Evolutionary conservation across 2,888 invertebrate genomes (phyloP).

Genomic region (Diloba caeruleocephala): DNA sequence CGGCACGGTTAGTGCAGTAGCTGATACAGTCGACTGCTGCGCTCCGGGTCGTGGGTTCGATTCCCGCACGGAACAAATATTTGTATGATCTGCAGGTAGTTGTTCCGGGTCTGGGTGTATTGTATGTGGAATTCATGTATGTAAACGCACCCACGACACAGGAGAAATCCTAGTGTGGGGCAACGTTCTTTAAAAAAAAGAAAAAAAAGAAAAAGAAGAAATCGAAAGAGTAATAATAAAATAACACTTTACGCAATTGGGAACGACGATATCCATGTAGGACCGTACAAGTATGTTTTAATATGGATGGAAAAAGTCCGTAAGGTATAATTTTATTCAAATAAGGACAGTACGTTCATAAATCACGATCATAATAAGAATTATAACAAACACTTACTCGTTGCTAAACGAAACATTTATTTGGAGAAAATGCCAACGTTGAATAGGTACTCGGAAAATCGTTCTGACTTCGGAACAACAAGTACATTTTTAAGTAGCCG

Average conservation of each 20-base stretch:
- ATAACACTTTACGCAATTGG: constrained; percentile 8
- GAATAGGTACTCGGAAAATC: constrained; percentile 63
- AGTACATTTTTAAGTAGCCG: constrained; percentile 62
- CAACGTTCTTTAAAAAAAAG: too few species aligned
- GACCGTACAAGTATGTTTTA: not conserved
- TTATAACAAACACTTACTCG: constrained; percentile 36
- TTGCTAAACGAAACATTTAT: constrained; percentile 62
- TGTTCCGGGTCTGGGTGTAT: too few species aligned
- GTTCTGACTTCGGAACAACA: constrained; percentile 57
- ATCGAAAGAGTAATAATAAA: constrained; percentile 17
- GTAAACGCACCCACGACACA: too few species aligned
- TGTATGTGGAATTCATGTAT: too few species aligned
- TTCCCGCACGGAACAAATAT: too few species aligned
- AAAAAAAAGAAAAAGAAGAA: too few species aligned
- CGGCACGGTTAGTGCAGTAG: too few species aligned
- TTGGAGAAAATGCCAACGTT: constrained; percentile 62
- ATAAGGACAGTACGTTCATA: constrained; percentile 26
- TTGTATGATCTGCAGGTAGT: too few species aligned
- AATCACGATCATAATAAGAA: constrained; percentile 46
- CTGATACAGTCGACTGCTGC: too few species aligned
- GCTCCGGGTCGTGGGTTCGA: too few species aligned
- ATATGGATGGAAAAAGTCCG: not conserved
- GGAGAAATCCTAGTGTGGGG: too few species aligned
- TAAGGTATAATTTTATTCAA: constrained; percentile 1
- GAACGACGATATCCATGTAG: not conserved